phyloP scores from a whole-genome alignment of 2,113 vertebrate species.

The Hydrochoerus hydrochaeris region DNA sequence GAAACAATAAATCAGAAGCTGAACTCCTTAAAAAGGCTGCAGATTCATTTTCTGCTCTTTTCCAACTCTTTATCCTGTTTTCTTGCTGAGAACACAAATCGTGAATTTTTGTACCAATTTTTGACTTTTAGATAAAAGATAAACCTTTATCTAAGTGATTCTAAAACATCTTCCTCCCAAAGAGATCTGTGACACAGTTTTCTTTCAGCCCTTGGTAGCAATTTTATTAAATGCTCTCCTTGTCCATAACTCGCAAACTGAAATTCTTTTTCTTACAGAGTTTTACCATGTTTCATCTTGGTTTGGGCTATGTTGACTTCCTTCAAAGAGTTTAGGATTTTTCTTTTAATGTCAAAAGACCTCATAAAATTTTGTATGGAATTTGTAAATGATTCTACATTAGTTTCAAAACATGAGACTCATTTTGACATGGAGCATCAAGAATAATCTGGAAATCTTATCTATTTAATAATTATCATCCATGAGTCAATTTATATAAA shows the following conservation, averaged over 20 bases:
- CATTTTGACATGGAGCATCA: not conserved
- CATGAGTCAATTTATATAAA: not conserved
- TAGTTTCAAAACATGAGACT: not conserved
- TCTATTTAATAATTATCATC: conserved; percentile 5
- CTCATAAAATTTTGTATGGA: not conserved
- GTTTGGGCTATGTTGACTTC: not conserved
- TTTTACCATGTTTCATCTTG: not conserved
- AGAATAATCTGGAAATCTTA: not conserved
- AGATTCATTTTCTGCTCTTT: not conserved
- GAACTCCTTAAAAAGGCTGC: not conserved
- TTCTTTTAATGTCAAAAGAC: not conserved
- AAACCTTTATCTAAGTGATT: not conserved
- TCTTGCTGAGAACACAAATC: not conserved
- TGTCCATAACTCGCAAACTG: not conserved
- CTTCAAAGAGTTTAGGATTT: not conserved
- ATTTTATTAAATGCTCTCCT: not conserved
- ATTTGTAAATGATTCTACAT: not conserved
- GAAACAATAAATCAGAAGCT: not conserved
- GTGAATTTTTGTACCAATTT: not conserved
- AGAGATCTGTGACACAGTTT: not conserved
- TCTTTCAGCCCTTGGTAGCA: not conserved
- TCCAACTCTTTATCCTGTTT: not conserved
- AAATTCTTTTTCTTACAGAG: not conserved
- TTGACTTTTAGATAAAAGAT: not conserved
- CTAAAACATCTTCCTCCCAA: not conserved